Evolutionary conservation across 2,113 vertebrate species (phyloP).

Genomic region (Excalfactoria chinensis): DNA sequence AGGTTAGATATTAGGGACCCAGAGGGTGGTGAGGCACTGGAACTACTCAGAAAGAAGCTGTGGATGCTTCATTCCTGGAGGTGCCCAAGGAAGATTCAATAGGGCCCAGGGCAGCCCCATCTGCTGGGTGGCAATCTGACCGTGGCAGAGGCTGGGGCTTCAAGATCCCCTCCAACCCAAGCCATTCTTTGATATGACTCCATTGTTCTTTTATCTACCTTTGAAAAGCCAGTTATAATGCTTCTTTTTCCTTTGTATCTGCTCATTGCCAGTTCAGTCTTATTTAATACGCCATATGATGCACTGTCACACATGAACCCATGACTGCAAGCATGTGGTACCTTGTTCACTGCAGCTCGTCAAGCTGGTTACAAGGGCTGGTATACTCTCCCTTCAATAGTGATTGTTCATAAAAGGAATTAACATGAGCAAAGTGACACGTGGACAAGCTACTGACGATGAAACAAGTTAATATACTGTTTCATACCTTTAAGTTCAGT

Average conservation of each 20-base stretch:
- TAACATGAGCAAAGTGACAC: neutral
- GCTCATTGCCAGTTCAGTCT: neutral
- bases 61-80: neutral
- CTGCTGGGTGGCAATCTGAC: too few relatives aligned
- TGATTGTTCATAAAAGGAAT: neutral
- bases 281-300: neutral
- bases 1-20: neutral
- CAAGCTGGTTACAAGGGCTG: neutral
- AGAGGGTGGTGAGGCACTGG: neutral
- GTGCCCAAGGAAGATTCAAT: neutral
- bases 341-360: neutral
- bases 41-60: neutral
- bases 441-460: neutral
- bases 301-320: neutral
- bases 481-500: slow-evolving; percentile 83
- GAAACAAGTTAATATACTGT: neutral
- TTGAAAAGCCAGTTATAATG: neutral
- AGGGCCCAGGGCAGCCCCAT: neutral
- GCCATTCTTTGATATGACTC: neutral
- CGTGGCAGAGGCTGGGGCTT: neutral
- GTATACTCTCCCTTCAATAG: neutral
- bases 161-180: neutral
- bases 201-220: neutral
- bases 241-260: neutral
- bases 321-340: neutral